A percentile compares a stretch with the other conserved stretches of the same genome.
Conservation (phyloP, 92 coral and sea anemone species). For the Phenganax subtilis region DNA sequence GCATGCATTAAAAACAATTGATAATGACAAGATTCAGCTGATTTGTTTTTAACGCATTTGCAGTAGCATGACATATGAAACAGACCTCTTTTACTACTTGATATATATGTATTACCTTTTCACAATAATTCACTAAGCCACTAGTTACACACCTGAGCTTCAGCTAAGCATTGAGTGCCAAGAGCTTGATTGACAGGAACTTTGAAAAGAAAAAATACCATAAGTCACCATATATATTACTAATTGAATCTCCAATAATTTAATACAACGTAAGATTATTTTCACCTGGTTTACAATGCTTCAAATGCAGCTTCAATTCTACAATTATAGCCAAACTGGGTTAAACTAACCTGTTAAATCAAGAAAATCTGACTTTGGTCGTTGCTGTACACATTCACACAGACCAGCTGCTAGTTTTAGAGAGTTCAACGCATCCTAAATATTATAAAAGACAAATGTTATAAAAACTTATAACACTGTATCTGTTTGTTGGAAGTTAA, state of each 20-base stretch:
- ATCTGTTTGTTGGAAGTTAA: too few relatives aligned
- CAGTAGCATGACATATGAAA: too few relatives aligned
- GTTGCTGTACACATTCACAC: conserved; percentile 67
- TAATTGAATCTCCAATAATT: neutral
- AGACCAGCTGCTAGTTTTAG: conserved; percentile 78
- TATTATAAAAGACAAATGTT: neutral
- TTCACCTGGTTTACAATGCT: too few relatives aligned
- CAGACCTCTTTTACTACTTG: too few relatives aligned
- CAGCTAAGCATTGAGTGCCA: conserved; percentile 68
- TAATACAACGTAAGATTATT: neutral
- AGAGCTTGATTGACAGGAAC: conserved; percentile 69
- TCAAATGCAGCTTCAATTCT: too few relatives aligned
- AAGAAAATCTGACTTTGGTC: conserved; percentile 53
- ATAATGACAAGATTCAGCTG: too few relatives aligned
- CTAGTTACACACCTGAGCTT: conserved; percentile 66
- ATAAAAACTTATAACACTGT: neutral
- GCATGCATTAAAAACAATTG: too few relatives aligned
- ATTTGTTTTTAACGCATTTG: too few relatives aligned
- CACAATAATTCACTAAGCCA: neutral
- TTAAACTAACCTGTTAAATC: conserved; percentile 27
- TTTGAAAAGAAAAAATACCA: conserved; percentile 32
- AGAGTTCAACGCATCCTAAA: conserved; percentile 72
- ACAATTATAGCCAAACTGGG: too few relatives aligned
- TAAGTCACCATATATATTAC: neutral
- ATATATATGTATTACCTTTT: too few relatives aligned